A percentile compares a stretch with the other conserved stretches of the same genome.
Conservation (phyloP, 2,797 vertebrate species). For the Strix occidentalis region DNA sequence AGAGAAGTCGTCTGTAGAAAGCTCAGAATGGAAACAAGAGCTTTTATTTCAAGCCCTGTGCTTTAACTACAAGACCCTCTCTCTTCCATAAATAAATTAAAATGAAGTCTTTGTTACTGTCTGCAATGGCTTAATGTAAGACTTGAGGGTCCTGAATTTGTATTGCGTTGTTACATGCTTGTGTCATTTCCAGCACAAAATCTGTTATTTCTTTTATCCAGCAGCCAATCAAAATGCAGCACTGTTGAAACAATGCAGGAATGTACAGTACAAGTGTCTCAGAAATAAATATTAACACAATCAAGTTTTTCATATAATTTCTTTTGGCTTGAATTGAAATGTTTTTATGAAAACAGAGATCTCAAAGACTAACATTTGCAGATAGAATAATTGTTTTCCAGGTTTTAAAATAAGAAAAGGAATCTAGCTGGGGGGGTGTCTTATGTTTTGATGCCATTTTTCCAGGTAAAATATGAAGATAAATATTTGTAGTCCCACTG, state of each 20-base stretch:
- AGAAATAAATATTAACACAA: neutral
- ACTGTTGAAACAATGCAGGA: neutral
- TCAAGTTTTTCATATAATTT: neutral
- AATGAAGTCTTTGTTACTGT: neutral
- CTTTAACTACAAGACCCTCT: neutral
- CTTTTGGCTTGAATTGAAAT: neutral
- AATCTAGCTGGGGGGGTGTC: neutral
- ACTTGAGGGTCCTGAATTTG: neutral
- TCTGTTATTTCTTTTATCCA: neutral
- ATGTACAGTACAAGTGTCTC: neutral
- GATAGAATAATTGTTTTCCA: neutral
- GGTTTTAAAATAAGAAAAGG: neutral
- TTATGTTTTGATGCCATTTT: neutral
- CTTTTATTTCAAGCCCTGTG: neutral
- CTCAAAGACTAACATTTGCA: neutral
- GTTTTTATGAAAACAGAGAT: neutral
- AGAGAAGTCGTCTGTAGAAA: neutral
- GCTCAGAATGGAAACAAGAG: neutral
- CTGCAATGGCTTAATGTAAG: neutral
- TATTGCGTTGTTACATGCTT: neutral
- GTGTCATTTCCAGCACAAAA: neutral
- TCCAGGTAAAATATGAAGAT: neutral
- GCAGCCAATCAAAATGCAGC: neutral
- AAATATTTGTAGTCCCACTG: neutral
- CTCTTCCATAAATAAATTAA: neutral